These are phyloP conservation scores for Ciconia boyciana DNA, from an alignment of 2,113 vertebrate species.

Conservation along the genomic window DNA sequence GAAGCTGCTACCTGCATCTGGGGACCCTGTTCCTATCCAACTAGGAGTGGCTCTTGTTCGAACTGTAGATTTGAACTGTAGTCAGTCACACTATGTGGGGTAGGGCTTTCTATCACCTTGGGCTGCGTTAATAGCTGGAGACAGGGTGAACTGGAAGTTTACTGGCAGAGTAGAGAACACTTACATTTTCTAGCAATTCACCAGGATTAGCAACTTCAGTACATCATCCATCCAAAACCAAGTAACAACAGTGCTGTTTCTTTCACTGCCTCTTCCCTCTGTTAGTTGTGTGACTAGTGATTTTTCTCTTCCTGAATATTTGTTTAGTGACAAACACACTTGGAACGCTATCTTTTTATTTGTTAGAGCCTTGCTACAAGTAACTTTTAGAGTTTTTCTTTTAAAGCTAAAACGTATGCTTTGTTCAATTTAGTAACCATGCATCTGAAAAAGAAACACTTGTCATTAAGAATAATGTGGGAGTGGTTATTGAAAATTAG, in stretches of 20 bases:
- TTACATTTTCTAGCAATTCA: neutral
- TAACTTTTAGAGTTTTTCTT: neutral
- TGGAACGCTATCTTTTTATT: neutral
- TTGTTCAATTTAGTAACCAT: neutral
- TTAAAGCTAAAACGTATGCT: neutral
- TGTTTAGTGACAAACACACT: neutral
- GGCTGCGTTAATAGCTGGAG: neutral
- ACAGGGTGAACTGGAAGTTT: neutral
- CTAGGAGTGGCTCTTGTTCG: neutral
- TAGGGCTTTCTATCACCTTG: neutral
- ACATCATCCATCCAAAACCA: neutral
- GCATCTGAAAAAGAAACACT: neutral
- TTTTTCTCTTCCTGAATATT: neutral
- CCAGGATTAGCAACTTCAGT: neutral
- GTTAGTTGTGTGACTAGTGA: neutral
- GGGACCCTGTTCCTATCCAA: neutral
- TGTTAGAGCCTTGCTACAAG: neutral
- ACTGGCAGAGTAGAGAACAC: neutral
- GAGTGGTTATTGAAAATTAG: neutral
- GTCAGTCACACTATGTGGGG: accelerated
- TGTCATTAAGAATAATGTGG: neutral
- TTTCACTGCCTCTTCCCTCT: neutral
- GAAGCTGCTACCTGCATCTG: neutral
- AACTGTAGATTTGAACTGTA: too few relatives aligned
- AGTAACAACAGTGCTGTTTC: neutral